These are phyloP conservation scores for Drosophila robusta DNA, from an alignment of 2,888 invertebrate genomes.

Conservation along the genomic window DNA sequence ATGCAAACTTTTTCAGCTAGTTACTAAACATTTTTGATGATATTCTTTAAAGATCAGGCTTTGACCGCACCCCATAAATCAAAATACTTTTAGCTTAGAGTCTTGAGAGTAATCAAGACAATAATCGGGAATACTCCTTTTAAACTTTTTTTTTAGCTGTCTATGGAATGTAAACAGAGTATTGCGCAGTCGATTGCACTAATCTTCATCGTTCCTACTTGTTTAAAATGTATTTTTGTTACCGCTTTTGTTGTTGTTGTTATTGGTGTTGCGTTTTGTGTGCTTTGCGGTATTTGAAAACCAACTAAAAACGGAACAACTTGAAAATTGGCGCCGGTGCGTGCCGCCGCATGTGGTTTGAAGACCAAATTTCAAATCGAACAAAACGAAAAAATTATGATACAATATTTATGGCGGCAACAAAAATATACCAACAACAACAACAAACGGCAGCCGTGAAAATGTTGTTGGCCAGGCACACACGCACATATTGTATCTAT, in stretches of 20 bases:
- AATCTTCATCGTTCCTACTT: background rate
- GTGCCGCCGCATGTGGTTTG: slow-evolving; percentile 51
- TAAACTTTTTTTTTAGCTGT: too few relatives aligned
- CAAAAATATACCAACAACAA: slow-evolving; percentile 15
- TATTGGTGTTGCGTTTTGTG: slow-evolving; percentile 29
- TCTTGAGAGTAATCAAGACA: too few relatives aligned
- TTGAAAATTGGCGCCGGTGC: slow-evolving; percentile 60
- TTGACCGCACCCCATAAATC: too few relatives aligned
- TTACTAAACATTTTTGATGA: too few relatives aligned
- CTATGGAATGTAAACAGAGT: background rate
- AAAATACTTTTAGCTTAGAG: too few relatives aligned
- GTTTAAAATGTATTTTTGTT: slow-evolving; percentile 5
- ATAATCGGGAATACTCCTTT: background rate
- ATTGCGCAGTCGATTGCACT: background rate
- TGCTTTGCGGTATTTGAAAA: slow-evolving; percentile 33
- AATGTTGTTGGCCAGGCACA: slow-evolving; percentile 52
- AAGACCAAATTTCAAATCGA: slow-evolving; percentile 40
- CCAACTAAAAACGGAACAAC: slow-evolving; percentile 8
- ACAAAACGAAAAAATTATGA: slow-evolving; percentile 66
- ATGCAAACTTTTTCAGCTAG: too few relatives aligned
- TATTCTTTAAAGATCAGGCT: too few relatives aligned
- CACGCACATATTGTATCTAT: slow-evolving; percentile 68
- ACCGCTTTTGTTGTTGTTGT: slow-evolving; percentile 15
- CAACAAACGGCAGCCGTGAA: slow-evolving; percentile 68
- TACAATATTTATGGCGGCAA: slow-evolving; percentile 53